Evolutionary conservation across 2,888 invertebrate species (phyloP).

Genomic region (Heteromurus nitidus): DNA sequence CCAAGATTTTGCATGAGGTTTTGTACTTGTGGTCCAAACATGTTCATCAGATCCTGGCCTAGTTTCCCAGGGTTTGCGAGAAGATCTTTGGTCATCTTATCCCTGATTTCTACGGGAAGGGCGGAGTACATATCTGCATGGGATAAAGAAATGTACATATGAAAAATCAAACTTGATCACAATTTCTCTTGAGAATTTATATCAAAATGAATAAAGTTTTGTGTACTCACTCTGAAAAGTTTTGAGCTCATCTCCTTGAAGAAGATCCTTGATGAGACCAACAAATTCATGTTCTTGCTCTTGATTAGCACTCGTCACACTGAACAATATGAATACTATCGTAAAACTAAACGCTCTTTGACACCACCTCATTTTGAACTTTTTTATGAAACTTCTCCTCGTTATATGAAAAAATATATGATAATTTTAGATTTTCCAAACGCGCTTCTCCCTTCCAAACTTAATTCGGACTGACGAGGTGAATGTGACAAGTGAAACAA

Average conservation of each 20-base stretch:
- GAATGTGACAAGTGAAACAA: too few species aligned
- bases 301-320: too few species aligned
- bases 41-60: slow-evolving; percentile 66
- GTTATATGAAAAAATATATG: too few species aligned
- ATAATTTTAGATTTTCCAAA: too few species aligned
- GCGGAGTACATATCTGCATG: slow-evolving; percentile 71
- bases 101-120: slow-evolving; percentile 70
- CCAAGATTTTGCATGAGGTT: slow-evolving; percentile 59
- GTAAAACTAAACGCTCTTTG: too few species aligned
- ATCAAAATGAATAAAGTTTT: slow-evolving; percentile 1
- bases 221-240: slow-evolving; percentile 70
- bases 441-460: too few species aligned
- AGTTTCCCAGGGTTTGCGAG: slow-evolving; percentile 70
- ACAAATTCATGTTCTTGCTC: slow-evolving; percentile 70
- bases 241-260: slow-evolving; percentile 73
- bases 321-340: too few species aligned
- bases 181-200: background rate
- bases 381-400: too few species aligned
- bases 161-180: background rate
- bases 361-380: too few species aligned
- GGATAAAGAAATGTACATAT: background rate
- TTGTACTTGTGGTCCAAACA: slow-evolving; percentile 71
- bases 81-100: slow-evolving; percentile 70
- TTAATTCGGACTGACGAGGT: too few species aligned
- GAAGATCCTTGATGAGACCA: slow-evolving; percentile 68